phyloP scores from a whole-genome alignment of 37 sponge, comb jelly and placozoan genomes.

The Hexactinellida sp. region DNA sequence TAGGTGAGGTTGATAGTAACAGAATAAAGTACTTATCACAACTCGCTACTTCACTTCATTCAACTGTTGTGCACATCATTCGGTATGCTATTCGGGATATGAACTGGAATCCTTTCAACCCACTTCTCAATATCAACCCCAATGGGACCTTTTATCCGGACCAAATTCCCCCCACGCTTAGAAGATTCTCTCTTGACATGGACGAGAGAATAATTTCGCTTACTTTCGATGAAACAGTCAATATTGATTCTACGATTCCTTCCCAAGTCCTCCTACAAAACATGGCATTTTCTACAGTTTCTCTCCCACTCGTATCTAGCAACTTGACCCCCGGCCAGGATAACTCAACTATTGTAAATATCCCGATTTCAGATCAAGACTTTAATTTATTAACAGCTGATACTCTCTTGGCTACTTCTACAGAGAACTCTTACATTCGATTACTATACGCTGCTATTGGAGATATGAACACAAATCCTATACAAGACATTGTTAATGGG shows the following conservation, averaged over 20 bases:
- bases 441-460: slow-evolving; percentile 30
- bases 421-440: slow-evolving; percentile 49
- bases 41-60: slow-evolving; percentile 26
- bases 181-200: slow-evolving; percentile 52
- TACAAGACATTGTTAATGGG: slow-evolving; percentile 20
- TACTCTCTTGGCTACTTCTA: slow-evolving; percentile 43
- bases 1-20: slow-evolving; percentile 63
- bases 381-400: slow-evolving; percentile 44
- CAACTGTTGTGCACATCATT: slow-evolving; percentile 40
- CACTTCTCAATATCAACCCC: slow-evolving; percentile 30
- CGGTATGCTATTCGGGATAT: slow-evolving; percentile 39
- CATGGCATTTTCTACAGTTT: background rate
- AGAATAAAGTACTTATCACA: slow-evolving; percentile 46
- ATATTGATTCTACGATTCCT: slow-evolving; percentile 31
- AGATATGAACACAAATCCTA: slow-evolving; percentile 59
- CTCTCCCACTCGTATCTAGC: background rate
- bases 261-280: slow-evolving; percentile 30
- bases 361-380: slow-evolving; percentile 27
- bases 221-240: slow-evolving; percentile 77
- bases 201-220: slow-evolving; percentile 43
- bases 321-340: background rate
- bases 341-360: slow-evolving; percentile 19
- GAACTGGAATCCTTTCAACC: slow-evolving; percentile 40
- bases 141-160: slow-evolving; percentile 31
- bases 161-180: slow-evolving; percentile 36